Evolutionary conservation across 2,113 vertebrate species (phyloP).

Genomic region (Melanocharis versteri): DNA sequence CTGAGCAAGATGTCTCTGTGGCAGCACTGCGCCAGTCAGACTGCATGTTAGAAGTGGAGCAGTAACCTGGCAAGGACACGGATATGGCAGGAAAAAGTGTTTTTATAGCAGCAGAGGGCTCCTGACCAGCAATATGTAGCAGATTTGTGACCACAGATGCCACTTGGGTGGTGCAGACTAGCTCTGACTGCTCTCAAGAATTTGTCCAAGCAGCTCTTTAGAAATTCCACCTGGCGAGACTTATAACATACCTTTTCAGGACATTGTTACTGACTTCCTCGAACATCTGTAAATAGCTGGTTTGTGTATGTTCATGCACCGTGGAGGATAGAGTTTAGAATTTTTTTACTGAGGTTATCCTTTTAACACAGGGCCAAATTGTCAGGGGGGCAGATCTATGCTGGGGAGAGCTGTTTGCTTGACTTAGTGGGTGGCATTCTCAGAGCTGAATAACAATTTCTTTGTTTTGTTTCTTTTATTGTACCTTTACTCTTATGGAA

Average conservation of each 20-base stretch:
- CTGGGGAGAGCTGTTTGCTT: neutral
- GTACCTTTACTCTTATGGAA: neutral
- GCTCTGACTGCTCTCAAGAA: constrained; percentile 26
- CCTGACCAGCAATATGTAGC: neutral
- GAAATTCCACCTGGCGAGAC: constrained; percentile 55
- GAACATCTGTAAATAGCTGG: constrained; percentile 47
- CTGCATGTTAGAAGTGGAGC: neutral
- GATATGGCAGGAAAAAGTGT: neutral
- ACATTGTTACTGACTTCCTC: constrained; percentile 34
- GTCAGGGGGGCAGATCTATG: neutral
- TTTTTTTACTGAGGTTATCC: constrained; percentile 45
- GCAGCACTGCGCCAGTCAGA: neutral
- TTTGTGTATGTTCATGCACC: constrained; percentile 55
- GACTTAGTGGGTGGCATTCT: constrained; percentile 59
- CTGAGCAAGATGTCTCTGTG: neutral
- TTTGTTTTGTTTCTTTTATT: constrained; percentile 51
- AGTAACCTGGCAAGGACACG: neutral
- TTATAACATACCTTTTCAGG: constrained; percentile 25
- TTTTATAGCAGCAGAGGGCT: neutral
- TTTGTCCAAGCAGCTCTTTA: constrained; percentile 19
- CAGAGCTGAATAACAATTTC: constrained; percentile 16
- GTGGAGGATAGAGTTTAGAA: constrained; percentile 56
- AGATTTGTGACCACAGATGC: constrained; percentile 14
- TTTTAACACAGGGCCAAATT: constrained; percentile 44
- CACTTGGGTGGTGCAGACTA: constrained; percentile 36